Base-by-base conservation (phyloP, 2,888 invertebrate species). In the Nephrotoma flavescens region DNA sequence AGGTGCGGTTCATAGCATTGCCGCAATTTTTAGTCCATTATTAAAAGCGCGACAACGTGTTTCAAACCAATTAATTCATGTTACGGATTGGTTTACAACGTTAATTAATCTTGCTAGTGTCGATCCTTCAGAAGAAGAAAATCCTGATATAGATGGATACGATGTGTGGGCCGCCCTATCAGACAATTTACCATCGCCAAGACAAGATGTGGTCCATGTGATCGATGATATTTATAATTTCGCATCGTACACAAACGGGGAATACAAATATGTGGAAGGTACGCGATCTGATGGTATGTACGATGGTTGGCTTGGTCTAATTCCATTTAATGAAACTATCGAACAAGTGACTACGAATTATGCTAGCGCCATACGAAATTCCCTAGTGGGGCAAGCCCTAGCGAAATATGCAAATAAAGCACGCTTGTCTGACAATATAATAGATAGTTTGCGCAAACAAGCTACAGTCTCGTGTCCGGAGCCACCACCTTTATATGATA, bases 41-140 rank as follows among this genome's bases (percentile, higher is more conserved):
- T 89, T 94, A n/a, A 90, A 90, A 19, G 88, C 91, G 85, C 91
- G 93, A 6, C 90, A 92, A 12, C 93, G 94, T 88, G 93, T 96
- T 0, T 94, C 93, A 9, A 91, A 93, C 31, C 92, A 94, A 86
- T 91, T 96, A 86, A 94, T 97, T 90, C 97, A 97, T 89, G 94
- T 97, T 11, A 94, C 94, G 4, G 97, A 98, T 90, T 96, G 96
- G 95, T 90, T 97, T 57, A 97, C 97, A 0, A 97, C 97, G 0
- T 91, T 92, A 95, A 90, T 90, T 0, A 88, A 88, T 12, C 90
- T 90, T 0, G 90, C 91, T 0, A 89, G 89, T n/a, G 90, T 91
- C 42, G 44, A 88, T 15, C 86, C 91, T 9, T 41, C 88, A 0
- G 0, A 86, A 1, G 0, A 86, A 1, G 42, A 87, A 0, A 47